Base-by-base conservation (phyloP, 2,888 invertebrate species). In the Acronicta aceris region DNA sequence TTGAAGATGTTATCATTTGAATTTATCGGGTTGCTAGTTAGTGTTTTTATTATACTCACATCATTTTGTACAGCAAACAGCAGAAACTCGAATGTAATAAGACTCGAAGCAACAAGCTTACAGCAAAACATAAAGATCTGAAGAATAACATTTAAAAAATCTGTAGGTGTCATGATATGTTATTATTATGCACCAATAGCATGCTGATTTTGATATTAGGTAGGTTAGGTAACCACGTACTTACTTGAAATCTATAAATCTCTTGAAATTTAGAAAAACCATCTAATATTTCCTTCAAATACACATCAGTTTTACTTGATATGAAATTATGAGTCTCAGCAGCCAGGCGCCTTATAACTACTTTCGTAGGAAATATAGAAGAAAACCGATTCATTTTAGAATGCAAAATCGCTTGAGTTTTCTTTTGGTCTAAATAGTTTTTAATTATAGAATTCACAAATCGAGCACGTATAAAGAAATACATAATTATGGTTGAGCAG, bases 371-470 rank as follows among this genome's bases (percentile, higher is more conserved):
- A 41, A 65, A 63, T 27, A 63, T 57, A 5, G 64, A 56, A 17
- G 57, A 46, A 45, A 71, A 52, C 5, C 51, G 36, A 12, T 51
- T 25, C 16, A 41, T 61, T 41, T 30, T 57, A 41, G 38, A 64
- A 38, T 61, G 30, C 15, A 56, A 49, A 43, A 60, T 47, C 12
- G 25, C 15, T 47, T 53, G 59, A 41, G 41, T 42, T 13, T 68
- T 67, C 41, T 69, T 65, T 33, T 52, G 63, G 38, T 79, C 70
- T 38, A 89, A 73, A 63, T 88, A 83, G 45, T 88, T 90, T 10
- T 63, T 67, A 30, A 91, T 78, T 4, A 90, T 84, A 8, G 80
- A 71, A 62, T 92, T 92, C 1, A 91, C 65, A 50, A 86, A 87
- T 7, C 81, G 79, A 2, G 87, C 50, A 25, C 89, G 83, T 15